Conservation (phyloP, 2,113 vertebrate genomes). For the Lontra canadensis region DNA sequence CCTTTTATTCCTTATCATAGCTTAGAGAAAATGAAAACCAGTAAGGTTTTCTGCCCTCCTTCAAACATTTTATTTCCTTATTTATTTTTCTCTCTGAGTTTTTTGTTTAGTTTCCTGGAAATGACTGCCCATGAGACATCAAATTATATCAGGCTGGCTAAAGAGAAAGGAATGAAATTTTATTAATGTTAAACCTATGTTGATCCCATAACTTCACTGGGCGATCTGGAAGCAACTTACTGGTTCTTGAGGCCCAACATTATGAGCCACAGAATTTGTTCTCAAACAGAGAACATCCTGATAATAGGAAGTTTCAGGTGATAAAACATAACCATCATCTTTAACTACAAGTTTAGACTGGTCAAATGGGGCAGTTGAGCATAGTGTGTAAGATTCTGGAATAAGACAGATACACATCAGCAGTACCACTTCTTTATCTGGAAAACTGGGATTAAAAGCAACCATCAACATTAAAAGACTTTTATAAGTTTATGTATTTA, state of each 20-base stretch:
- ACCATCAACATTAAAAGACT: neutral
- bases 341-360: neutral
- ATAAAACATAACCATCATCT: neutral
- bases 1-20: neutral
- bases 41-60: neutral
- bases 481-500: neutral
- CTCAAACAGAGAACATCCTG: neutral
- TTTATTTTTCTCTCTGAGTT: neutral
- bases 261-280: neutral
- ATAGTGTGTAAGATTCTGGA: neutral
- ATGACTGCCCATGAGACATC: neutral
- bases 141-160: neutral
- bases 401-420: neutral
- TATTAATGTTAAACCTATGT: neutral
- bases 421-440: neutral
- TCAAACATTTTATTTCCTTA: neutral
- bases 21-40: conserved; percentile 12
- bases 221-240: neutral
- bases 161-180: neutral
- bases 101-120: neutral
- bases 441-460: neutral
- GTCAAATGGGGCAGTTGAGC: neutral
- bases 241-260: neutral
- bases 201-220: neutral
- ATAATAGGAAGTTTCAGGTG: neutral